phyloP scores from a whole-genome alignment of 2,797 vertebrate species.

The Semotilus atromaculatus region DNA sequence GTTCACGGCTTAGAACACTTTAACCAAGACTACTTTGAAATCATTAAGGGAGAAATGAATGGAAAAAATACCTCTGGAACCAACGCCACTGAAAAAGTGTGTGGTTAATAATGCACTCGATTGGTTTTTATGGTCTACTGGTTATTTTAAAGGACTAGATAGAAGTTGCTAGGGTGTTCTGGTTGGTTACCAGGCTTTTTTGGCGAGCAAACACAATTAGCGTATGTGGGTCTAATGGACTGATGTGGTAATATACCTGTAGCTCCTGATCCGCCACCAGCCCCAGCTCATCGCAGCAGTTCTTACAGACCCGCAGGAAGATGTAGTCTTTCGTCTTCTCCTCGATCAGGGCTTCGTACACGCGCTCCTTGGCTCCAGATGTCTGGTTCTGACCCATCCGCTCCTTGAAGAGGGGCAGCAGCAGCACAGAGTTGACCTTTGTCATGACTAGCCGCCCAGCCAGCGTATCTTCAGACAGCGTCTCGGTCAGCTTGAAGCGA shows the following conservation, averaged over 20 bases:
- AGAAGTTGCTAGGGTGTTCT: not conserved
- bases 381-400: constrained; percentile 83
- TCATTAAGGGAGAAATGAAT: too few relatives aligned
- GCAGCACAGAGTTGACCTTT: constrained; percentile 96
- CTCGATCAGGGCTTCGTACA: constrained; percentile 96
- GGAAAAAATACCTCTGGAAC: too few relatives aligned
- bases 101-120: not conserved
- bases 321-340: constrained; percentile 99
- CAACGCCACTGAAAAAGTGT: not conserved
- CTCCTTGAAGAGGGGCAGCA: constrained; percentile 91
- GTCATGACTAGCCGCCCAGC: constrained; percentile 98
- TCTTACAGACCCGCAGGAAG: constrained; percentile 95
- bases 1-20: not conserved
- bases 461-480: constrained; percentile 97
- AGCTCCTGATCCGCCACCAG: constrained; percentile 91
- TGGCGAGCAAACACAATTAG: not conserved
- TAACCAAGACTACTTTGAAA: too few relatives aligned
- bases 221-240: not conserved
- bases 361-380: constrained; percentile 95
- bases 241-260: constrained; percentile 80
- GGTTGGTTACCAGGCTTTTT: not conserved
- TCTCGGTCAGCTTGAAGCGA: constrained; percentile 97
- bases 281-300: constrained; percentile 93
- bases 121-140: not conserved
- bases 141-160: not conserved